Conservation (phyloP, 2,888 invertebrate species). For the Pseudococcus viburni region DNA sequence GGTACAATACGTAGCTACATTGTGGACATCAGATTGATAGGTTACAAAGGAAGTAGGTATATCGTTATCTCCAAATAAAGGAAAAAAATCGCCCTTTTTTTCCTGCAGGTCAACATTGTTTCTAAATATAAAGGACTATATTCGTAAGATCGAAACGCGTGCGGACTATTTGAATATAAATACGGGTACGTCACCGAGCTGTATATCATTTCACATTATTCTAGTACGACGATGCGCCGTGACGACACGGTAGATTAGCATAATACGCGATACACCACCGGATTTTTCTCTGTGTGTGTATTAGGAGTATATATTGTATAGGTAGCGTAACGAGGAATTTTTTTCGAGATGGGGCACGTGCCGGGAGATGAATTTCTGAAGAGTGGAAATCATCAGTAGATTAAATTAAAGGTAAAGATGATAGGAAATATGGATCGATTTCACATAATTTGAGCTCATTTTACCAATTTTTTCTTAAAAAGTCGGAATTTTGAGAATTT, state of each 20-base stretch:
- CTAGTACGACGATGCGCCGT: not conserved
- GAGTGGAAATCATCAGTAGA: not conserved
- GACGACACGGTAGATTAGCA: constrained; percentile 36
- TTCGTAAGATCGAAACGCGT: not conserved
- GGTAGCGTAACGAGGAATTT: constrained; percentile 27
- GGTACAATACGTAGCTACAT: not conserved
- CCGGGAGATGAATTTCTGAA: not conserved
- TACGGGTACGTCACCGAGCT: constrained; percentile 9
- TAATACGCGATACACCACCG: not conserved
- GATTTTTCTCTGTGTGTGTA: not conserved
- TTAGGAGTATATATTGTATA: not conserved
- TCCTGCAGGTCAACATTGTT: not conserved
- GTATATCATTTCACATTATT: constrained; percentile 21
- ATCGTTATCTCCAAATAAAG: not conserved
- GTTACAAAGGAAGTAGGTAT: not conserved
- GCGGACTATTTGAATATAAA: constrained; percentile 37
- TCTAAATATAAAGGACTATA: constrained; percentile 8
- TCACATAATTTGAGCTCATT: no score
- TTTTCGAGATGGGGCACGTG: constrained; percentile 19
- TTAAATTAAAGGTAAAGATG: not conserved
- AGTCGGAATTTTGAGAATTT: no score
- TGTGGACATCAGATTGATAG: not conserved
- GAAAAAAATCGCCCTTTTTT: not conserved
- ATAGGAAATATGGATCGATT: no score
- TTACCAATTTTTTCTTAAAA: no score